Base-by-base conservation (phyloP, 2,797 vertebrate species). In the Triplophysa yarkandensis region DNA sequence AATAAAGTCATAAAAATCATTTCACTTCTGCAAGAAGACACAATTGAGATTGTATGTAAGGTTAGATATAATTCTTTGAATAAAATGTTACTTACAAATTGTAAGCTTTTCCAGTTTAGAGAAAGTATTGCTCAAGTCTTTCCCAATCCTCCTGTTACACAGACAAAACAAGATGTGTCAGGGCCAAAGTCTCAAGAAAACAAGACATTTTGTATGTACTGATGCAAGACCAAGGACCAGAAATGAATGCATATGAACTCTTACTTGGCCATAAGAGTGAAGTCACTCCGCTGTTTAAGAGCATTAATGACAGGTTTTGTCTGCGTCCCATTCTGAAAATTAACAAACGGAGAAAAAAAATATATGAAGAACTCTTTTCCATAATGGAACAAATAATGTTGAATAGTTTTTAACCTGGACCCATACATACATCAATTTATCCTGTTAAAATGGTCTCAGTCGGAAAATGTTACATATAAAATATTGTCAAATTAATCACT, bases 61-160 rank as follows among this genome's bases (percentile, higher is more conserved):
- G 5, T 30, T 32, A 27, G 32, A 11, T 13, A 34, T 44, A 8
- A n/a, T n/a, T 57, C 21, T 32, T 2, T 57, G 25, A 23, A 36
- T 21, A 34, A 34, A 7, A 17, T 14, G 11, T 48, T 30, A 92
- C 95, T 95, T 91, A 98, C 96, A 88, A 85, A 97, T 94, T 0
- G 96, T 96, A 81, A 98, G 92, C 79, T 98, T 98, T 89, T 98
- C 96, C 88, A 98, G 84, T 87, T 98, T 98, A 88, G 95, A 93
- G 83, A 98, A 98, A 2, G 96, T 98, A 81, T 97, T 97, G 87
- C 95, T 98, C 80, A 98, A 88, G 87, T 98, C 96, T 87, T 95
- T 97, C 68, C 96, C 96, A 83, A 98, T 98, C 86, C 92, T 94
- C 92, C 96, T 98, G 80, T 75, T 41, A 58, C 85, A 86, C 21